Base-by-base conservation (phyloP, 2,113 vertebrate genomes). In the Ptilorrhoa leucosticta region DNA sequence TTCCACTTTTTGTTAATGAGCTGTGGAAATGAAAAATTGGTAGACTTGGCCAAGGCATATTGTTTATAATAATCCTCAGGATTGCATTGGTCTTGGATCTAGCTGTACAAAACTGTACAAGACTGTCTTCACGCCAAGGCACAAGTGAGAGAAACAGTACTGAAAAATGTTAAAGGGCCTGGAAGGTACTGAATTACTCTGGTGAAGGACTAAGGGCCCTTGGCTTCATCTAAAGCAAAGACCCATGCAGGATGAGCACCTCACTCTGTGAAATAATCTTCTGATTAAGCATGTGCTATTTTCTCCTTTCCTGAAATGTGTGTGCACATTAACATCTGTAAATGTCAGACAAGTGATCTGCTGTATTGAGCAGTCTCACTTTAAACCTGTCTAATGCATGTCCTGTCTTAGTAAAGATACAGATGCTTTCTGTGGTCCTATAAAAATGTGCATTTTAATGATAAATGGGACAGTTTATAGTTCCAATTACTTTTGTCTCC, bases 401-500 rank as follows among this genome's bases (percentile, higher is more conserved):
- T 83, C 87, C 85, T 96, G 73, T 88, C 69, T 97, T 72, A 78
- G 82, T 60, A 60, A 75, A 97, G 95, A 96, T 77, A 91, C 71
- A 96, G 83, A 92, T 83, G 69, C 89, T 97, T 94, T 96, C 90
- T 94, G 89, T 96, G 85, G 66, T 87, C 97, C 96, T 95, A 91
- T 93, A 97, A 97, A 97, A 94, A 81, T 5, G 77, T 94, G 87
- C 76, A 79, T 75, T 94, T 91, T 96, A 83, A 77, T 96, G 95
- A 97, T 93, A 91, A 91, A 97, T 96, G 89, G 94, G 57, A 70
- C 50, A 92, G 90, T 97, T 97, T 96, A 96, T 72, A 91, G 94
- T 81, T 96, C 83, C 86, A 96, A 95, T 97, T 97, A 93, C 77
- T 97, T 96, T 98, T 94, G 93, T 89, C 77, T 96, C 92, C 95